Evolutionary conservation across 2,888 invertebrate genomes (phyloP).

Genomic region (Oeneis ivallda): DNA sequence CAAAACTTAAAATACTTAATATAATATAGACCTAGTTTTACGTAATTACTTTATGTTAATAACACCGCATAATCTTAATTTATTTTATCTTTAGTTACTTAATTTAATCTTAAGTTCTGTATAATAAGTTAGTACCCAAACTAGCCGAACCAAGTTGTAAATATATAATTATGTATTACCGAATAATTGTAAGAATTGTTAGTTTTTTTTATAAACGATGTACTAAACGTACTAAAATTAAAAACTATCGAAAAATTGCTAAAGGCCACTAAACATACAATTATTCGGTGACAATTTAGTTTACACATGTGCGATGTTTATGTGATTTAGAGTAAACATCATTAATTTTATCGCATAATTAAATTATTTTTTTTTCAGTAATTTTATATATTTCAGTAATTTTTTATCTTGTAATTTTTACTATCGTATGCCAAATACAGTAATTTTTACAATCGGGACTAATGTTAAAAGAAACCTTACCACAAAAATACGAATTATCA

Average conservation of each 20-base stretch:
- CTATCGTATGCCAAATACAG: background rate
- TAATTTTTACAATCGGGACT: background rate
- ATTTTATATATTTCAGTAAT: too few species aligned
- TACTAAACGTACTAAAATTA: too few species aligned
- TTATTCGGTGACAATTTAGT: too few species aligned
- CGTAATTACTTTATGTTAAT: background rate
- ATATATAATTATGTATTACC: too few species aligned
- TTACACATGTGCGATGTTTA: too few species aligned
- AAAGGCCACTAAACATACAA: too few species aligned
- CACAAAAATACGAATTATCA: background rate
- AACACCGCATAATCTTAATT: background rate
- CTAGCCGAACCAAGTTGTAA: background rate
- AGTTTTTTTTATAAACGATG: too few species aligned
- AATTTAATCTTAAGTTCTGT: background rate
- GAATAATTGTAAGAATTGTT: background rate
- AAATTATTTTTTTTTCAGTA: too few species aligned
- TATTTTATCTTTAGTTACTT: background rate
- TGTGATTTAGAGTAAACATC: too few species aligned
- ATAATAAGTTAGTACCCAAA: background rate
- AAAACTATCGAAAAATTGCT: too few species aligned
- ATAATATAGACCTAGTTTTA: constrained; percentile 7
- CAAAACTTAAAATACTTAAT: constrained; percentile 1
- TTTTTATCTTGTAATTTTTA: background rate
- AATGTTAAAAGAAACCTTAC: background rate
- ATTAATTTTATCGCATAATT: too few species aligned